These are phyloP conservation scores for Erebia ligea DNA, from an alignment of 2,888 invertebrate genomes.

Conservation along the genomic window DNA sequence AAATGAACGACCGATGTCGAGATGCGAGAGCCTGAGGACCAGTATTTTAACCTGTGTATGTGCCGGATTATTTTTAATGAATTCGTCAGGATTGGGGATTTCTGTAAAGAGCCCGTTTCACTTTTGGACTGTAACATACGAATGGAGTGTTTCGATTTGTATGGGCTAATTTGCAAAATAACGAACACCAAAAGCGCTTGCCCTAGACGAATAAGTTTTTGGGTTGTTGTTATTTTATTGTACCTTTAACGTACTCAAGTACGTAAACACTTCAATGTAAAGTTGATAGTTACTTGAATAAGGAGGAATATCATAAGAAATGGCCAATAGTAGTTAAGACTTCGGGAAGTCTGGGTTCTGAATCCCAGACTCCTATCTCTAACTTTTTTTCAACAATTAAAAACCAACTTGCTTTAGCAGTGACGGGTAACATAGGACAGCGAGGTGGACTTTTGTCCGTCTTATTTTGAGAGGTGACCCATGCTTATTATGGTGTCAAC, in stretches of 20 bases:
- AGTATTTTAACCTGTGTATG: conserved; percentile 51
- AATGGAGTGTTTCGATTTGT: conserved; percentile 27
- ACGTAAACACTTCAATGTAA: not conserved
- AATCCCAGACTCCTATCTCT: no score
- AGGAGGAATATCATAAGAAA: no score
- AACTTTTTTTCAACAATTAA: no score
- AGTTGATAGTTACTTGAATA: no score
- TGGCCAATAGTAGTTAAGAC: no score
- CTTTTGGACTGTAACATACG: conserved; percentile 25
- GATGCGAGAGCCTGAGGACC: conserved; percentile 59
- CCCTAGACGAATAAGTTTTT: conserved; percentile 9
- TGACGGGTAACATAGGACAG: no score
- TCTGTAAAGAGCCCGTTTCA: conserved; percentile 24
- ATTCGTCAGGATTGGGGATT: conserved; percentile 42
- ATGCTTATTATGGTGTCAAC: no score
- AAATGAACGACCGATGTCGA: conserved; percentile 74
- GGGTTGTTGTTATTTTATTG: conserved; percentile 4
- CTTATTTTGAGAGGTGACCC: no score
- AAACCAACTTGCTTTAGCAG: no score
- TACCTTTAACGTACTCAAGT: not conserved
- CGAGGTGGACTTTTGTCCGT: no score
- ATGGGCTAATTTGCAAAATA: conserved; percentile 26
- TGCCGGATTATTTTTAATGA: conserved; percentile 57
- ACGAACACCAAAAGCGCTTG: conserved; percentile 5
- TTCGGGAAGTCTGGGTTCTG: no score